Percentiles rank a stretch among this genome's conserved stretches.
phyloP scores from a whole-genome alignment of 1,140 invertebrate genomes.

The Drosophila nikananu region DNA sequence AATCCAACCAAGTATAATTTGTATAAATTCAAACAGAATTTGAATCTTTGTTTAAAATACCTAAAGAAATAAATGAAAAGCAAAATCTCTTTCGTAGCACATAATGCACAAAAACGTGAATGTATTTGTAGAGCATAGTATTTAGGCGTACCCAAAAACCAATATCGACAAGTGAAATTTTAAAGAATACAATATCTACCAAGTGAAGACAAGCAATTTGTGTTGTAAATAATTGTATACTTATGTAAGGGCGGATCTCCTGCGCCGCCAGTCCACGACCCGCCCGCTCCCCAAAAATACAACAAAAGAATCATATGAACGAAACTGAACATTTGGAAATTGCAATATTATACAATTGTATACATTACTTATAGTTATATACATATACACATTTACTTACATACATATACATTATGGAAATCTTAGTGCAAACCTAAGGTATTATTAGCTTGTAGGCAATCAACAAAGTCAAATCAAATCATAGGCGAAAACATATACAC shows the following conservation, averaged over 20 bases:
- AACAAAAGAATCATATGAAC: constrained; percentile 38
- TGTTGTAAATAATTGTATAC: constrained; percentile 65
- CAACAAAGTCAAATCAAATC: constrained; percentile 82
- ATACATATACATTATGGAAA: constrained; percentile 67
- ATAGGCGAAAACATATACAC: constrained; percentile 51
- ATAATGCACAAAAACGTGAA: constrained; percentile 16
- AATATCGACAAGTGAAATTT: constrained; percentile 82
- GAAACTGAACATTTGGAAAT: constrained; percentile 74
- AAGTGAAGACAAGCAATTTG: constrained; percentile 80
- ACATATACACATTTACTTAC: constrained; percentile 51
- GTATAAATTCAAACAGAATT: constrained; percentile 45
- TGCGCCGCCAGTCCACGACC: constrained; percentile 10
- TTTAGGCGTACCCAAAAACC: constrained; percentile 56
- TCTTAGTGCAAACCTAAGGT: constrained; percentile 82
- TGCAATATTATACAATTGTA: constrained; percentile 83
- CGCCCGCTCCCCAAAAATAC: constrained; percentile 22
- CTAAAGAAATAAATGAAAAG: constrained; percentile 23
- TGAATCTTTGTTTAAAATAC: constrained; percentile 43
- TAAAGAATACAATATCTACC: constrained; percentile 70
- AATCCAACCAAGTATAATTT: constrained; percentile 21
- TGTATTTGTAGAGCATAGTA: constrained; percentile 47
- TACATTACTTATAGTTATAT: constrained; percentile 64
- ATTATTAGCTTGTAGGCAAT: constrained; percentile 83
- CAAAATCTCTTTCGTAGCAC: constrained; percentile 54
- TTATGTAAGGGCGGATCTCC: constrained; percentile 16